Conservation (phyloP, 2,888 invertebrate genomes). For the Ligdia adustata region DNA sequence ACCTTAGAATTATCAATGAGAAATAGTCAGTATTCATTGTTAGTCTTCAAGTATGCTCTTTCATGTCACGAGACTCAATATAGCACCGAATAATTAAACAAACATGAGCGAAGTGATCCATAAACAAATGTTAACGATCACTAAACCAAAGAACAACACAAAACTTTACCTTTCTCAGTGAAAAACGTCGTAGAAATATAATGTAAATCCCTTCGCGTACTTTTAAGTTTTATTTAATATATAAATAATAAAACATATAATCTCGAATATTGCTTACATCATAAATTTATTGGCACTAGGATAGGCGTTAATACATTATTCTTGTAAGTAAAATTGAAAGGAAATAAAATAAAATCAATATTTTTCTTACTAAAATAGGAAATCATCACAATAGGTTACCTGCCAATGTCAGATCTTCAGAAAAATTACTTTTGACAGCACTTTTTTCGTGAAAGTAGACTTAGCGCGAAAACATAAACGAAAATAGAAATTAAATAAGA, state of each 20-base stretch:
- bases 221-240: slow-evolving; percentile 37
- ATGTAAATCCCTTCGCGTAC: slow-evolving; percentile 36
- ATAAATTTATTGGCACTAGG: slow-evolving; percentile 29
- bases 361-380: slow-evolving; percentile 39
- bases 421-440: slow-evolving; percentile 43
- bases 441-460: slow-evolving; percentile 41
- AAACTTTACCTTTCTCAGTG: slow-evolving; percentile 34
- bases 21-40: slow-evolving; percentile 11
- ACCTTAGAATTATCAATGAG: slow-evolving; percentile 14
- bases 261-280: slow-evolving; percentile 42
- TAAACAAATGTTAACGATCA: slow-evolving; percentile 12
- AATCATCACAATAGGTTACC: slow-evolving; percentile 57
- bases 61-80: slow-evolving; percentile 26
- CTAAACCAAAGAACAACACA: slow-evolving; percentile 34
- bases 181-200: slow-evolving; percentile 31
- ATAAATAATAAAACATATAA: slow-evolving; percentile 49
- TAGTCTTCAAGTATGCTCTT: slow-evolving; percentile 8
- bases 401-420: slow-evolving; percentile 62
- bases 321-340: slow-evolving; percentile 32
- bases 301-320: slow-evolving; percentile 33
- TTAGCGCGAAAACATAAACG: slow-evolving; percentile 29
- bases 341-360: slow-evolving; percentile 52
- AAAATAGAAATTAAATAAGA: slow-evolving; percentile 9
- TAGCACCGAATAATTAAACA: slow-evolving; percentile 13
- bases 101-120: slow-evolving; percentile 10